phyloP scores from a whole-genome alignment of 2,888 invertebrate genomes.

The Ernsta delagoae region DNA sequence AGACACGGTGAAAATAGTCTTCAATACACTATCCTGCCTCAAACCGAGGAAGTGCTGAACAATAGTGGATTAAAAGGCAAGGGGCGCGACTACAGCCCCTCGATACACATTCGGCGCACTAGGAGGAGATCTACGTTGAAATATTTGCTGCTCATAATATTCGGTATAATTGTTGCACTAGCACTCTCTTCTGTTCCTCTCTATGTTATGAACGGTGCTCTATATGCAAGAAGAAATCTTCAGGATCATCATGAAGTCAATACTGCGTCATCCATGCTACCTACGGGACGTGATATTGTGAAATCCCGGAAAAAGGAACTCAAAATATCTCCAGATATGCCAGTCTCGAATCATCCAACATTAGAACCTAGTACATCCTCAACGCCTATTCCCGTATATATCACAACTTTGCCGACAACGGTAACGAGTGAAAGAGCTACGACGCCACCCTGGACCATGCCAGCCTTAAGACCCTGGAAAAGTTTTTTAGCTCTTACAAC shows the following conservation, averaged over 20 bases:
- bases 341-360: conserved; percentile 47
- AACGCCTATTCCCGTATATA: conserved; percentile 48
- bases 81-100: conserved; percentile 80
- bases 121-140: conserved; percentile 67
- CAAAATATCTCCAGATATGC: conserved; percentile 60
- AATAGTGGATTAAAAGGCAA: conserved; percentile 85
- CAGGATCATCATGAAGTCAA: conserved; percentile 54
- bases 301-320: conserved; percentile 75
- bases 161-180: conserved; percentile 65
- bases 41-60: conserved; percentile 87
- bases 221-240: conserved; percentile 58
- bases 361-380: conserved; percentile 49
- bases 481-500: conserved; percentile 63
- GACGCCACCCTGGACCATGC: conserved; percentile 81
- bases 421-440: conserved; percentile 58
- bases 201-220: conserved; percentile 66
- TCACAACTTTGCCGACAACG: conserved; percentile 47
- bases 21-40: conserved; percentile 90
- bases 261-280: conserved; percentile 57
- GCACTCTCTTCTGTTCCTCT: conserved; percentile 67
- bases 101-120: conserved; percentile 71
- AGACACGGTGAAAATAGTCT: conserved; percentile 90
- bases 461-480: conserved; percentile 78
- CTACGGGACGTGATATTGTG: conserved; percentile 61
- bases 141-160: conserved; percentile 68